Evolutionary conservation across 2,888 invertebrate genomes (phyloP), one percentile per base, ranked within the genome.

Genomic region (Incurvaria masculella): DNA sequence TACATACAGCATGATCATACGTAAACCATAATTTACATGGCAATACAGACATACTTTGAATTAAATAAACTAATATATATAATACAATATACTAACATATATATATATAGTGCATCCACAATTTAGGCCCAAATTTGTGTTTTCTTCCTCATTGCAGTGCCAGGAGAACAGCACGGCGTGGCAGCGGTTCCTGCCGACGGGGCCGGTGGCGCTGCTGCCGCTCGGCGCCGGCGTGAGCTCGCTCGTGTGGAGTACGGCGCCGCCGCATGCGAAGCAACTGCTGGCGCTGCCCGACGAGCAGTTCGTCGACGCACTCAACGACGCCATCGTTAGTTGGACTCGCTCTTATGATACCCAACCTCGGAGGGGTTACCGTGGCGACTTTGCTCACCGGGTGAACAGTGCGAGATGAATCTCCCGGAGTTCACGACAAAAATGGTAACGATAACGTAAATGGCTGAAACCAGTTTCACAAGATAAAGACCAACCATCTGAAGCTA

Each of bases 141-240:
- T 43, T 48, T 46, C 18, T 21, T 33, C 19, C 2, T 14, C n/a
- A 48, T 67, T 66, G 54, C 68, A 91, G 87, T 78, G 84, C 42
- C 79, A 80, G 14, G 85, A 86, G 47, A 97, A 97, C 69, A 81
- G 83, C 21, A 89, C 91, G 2, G 98, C 97, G 0, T 99, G 97
- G 97, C 98, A 99, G 68, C 82, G 97, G 54, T 97, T 97, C 73
- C 72, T 97, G 52, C 92, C 95, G 0, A 86, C 85, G 2, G 98
- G 98, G 1, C 96, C 97, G 0, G 81, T 99, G 20, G 98, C 98
- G 3, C 65, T 98, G 20, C 72, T 99, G 46, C 99, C 98, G 6
- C 83, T 97, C 19, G 86, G 84, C 54, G 81, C 87, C 21, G 81
- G 78, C 17, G 72, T 85, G 42, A 94, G 94, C 61, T 97, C 96